Conservation (phyloP, 2,113 vertebrate genomes). For the Heterochromis multidens region DNA sequence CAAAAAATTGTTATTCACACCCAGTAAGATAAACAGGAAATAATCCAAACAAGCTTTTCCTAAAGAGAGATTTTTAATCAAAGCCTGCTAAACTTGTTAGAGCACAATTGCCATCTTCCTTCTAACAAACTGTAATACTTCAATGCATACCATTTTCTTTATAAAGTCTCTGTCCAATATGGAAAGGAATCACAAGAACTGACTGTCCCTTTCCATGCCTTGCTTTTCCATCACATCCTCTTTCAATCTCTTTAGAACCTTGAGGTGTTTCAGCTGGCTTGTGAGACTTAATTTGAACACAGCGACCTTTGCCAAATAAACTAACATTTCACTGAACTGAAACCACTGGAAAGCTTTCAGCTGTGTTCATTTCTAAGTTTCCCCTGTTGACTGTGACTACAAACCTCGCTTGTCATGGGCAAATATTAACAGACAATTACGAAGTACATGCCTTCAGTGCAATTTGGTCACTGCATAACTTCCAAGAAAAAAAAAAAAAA, state of each 20-base stretch:
- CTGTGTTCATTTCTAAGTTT: not conserved
- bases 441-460: rapidly evolving
- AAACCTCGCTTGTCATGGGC: constrained; percentile 13
- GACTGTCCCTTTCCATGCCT: not conserved
- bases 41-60: not conserved
- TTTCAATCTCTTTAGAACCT: constrained; percentile 2
- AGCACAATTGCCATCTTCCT: not conserved
- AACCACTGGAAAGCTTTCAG: constrained; percentile 7
- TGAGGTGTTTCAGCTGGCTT: constrained; percentile 7
- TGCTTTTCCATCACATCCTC: constrained; percentile 27
- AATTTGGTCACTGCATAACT: not conserved
- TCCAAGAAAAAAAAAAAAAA: no score
- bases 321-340: constrained; percentile 14
- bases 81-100: not conserved
- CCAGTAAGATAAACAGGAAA: not conserved
- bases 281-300: not conserved
- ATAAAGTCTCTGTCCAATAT: not conserved
- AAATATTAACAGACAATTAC: constrained; percentile 14
- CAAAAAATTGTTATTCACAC: not conserved
- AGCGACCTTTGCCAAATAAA: constrained; percentile 17
- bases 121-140: not conserved
- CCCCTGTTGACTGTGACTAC: not conserved
- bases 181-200: not conserved
- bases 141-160: not conserved
- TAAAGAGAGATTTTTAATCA: not conserved